Evolutionary conservation across 1,140 invertebrate genomes (phyloP).

Genomic region (Dreissena rostriformis): DNA sequence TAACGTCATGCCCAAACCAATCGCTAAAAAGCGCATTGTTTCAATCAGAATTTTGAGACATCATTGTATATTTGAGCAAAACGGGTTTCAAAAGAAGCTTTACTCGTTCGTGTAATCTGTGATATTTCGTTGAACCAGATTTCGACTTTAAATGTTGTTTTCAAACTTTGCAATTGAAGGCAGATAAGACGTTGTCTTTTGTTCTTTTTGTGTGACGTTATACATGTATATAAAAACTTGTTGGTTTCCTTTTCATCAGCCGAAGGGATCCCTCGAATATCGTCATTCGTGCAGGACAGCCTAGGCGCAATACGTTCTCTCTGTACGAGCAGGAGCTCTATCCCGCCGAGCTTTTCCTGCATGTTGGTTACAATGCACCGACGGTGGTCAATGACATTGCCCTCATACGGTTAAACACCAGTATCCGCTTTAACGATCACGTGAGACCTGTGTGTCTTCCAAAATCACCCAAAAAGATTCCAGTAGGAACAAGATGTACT

Average conservation of each 20-base stretch:
- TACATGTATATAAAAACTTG: neutral
- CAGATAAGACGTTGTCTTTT: neutral
- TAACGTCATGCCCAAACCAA: neutral
- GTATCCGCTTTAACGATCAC: conserved; percentile 93
- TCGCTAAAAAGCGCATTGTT: no score
- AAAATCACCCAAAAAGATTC: conserved; percentile 26
- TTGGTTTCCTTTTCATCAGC: conserved; percentile 1
- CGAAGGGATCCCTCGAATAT: conserved; percentile 18
- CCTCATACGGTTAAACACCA: conserved; percentile 92
- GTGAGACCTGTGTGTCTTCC: conserved; percentile 89
- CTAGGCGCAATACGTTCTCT: conserved; percentile 63
- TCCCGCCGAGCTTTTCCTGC: conserved; percentile 56
- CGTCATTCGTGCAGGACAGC: conserved; percentile 60
- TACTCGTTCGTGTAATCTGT: neutral
- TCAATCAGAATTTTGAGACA: neutral
- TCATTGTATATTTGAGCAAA: no score
- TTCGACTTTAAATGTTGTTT: neutral
- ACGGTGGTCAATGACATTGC: conserved; percentile 96
- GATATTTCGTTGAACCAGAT: no score
- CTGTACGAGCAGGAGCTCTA: conserved; percentile 60
- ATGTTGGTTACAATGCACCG: conserved; percentile 53
- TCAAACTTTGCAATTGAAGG: neutral
- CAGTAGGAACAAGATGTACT: conserved; percentile 64
- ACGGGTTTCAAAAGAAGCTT: no score
- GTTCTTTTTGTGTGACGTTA: neutral